Conservation (phyloP, 2,113 vertebrate genomes). For the Laticauda laticaudata region DNA sequence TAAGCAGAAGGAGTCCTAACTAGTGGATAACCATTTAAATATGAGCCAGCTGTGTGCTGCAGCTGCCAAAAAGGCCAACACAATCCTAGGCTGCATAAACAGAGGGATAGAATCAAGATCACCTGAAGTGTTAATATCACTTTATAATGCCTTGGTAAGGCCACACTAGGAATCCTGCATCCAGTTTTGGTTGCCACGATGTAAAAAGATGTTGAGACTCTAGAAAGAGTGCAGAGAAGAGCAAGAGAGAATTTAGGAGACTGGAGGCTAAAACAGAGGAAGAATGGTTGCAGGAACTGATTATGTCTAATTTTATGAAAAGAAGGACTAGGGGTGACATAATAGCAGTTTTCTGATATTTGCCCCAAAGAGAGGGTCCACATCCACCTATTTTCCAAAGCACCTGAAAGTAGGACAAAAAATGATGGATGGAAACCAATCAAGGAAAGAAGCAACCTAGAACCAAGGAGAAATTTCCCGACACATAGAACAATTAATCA, state of each 20-base stretch:
- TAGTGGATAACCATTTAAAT: neutral
- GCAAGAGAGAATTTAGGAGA: neutral
- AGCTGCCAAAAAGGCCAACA: neutral
- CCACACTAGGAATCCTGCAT: no score
- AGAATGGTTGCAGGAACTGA: no score
- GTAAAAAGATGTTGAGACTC: neutral
- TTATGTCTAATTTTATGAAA: neutral
- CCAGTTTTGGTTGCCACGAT: neutral
- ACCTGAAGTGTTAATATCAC: neutral
- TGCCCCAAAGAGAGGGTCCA: neutral
- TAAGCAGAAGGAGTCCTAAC: neutral
- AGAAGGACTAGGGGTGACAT: neutral
- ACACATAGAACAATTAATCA: no score
- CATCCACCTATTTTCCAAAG: neutral
- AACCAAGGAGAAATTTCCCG: neutral
- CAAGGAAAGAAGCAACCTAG: neutral
- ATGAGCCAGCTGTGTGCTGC: neutral
- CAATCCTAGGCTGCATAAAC: neutral
- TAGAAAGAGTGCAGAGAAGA: neutral
- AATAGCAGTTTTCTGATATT: neutral
- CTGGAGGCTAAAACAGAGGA: no score
- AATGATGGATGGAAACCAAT: neutral
- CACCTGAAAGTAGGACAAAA: neutral
- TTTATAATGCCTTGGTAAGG: no score
- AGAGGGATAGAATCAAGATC: neutral